A percentile compares a stretch with the other conserved stretches of the same genome.
phyloP scores from a whole-genome alignment of 2,797 vertebrate species.

The Valencia hispanica region DNA sequence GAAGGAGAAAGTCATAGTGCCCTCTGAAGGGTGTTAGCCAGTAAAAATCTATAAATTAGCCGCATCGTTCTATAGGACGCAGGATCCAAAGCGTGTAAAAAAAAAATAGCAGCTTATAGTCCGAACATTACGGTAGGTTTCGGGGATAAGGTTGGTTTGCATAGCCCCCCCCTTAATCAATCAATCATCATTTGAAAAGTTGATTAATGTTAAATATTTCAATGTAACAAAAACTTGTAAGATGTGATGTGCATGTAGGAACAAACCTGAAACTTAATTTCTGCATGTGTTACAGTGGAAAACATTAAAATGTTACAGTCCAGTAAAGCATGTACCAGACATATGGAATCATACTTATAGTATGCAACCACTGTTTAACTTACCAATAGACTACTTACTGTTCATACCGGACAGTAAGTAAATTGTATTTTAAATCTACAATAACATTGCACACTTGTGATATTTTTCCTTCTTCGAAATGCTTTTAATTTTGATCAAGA shows the following conservation, averaged over 20 bases:
- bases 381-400: not conserved
- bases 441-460: constrained; percentile 4
- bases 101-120: too few species aligned
- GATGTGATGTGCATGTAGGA: not conserved
- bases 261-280: not conserved
- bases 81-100: too few species aligned
- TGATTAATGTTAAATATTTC: not conserved
- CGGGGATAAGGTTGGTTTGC: not conserved
- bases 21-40: too few species aligned
- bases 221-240: not conserved
- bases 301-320: not conserved
- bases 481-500: constrained; percentile 29
- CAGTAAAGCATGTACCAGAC: not conserved
- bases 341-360: not conserved
- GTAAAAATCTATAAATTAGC: too few species aligned
- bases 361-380: not conserved
- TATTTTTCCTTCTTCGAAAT: constrained; percentile 12
- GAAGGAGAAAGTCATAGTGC: not conserved
- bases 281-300: not conserved
- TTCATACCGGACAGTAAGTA: not conserved
- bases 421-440: not conserved
- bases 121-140: too few species aligned
- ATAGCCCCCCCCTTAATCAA: not conserved
- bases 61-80: too few species aligned
- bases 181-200: not conserved